A percentile compares a stretch with the other conserved stretches of the same genome.
phyloP scores from a whole-genome alignment of 2,888 invertebrate genomes.

The Cantharis rufa region DNA sequence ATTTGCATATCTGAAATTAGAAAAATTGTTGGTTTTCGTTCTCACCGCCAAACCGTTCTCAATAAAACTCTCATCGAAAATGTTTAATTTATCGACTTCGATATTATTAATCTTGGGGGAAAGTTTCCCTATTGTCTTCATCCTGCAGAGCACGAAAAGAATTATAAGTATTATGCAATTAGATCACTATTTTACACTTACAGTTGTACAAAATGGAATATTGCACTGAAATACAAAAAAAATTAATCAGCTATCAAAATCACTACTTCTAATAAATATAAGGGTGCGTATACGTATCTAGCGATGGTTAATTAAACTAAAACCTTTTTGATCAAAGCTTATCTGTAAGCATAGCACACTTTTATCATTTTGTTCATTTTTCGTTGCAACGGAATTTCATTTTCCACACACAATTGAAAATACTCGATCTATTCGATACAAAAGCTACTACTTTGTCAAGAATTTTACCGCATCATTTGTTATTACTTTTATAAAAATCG shows the following conservation, averaged over 20 bases:
- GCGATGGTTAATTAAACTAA: conserved; percentile 21
- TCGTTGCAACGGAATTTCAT: background rate
- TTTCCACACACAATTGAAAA: background rate
- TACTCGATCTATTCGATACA: background rate
- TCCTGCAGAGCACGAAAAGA: background rate
- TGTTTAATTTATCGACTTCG: background rate
- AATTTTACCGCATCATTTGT: background rate
- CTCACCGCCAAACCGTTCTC: background rate
- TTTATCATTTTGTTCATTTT: background rate
- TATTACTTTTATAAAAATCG: background rate
- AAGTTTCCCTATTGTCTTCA: background rate
- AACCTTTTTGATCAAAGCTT: conserved; percentile 21
- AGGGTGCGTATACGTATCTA: conserved; percentile 20
- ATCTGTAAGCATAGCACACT: conserved; percentile 8
- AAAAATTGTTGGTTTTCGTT: background rate
- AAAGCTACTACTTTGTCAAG: background rate
- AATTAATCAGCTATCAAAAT: conserved; percentile 15
- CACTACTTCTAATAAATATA: background rate
- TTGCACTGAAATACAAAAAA: no score
- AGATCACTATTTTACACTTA: background rate
- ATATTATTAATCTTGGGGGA: background rate
- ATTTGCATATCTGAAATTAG: background rate
- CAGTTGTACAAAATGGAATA: no score
- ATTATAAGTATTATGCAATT: background rate
- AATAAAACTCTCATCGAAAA: background rate